These are phyloP conservation scores for Cyprinodon diabolis DNA, from an alignment of 2,797 vertebrate species.

Conservation along the genomic window DNA sequence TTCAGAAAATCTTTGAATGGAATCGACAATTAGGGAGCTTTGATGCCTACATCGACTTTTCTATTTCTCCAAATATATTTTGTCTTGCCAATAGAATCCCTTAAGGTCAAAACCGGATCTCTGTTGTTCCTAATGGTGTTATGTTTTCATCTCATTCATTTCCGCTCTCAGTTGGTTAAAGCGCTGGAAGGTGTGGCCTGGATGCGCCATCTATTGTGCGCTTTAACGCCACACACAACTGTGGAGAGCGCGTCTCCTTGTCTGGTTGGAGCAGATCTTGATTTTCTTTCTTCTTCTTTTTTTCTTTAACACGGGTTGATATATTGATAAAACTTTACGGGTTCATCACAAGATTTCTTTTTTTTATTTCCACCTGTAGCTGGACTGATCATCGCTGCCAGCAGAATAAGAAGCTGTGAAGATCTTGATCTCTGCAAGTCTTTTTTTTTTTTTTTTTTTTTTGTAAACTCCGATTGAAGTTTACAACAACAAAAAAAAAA, in stretches of 20 bases:
- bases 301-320: background rate
- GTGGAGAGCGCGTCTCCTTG: background rate
- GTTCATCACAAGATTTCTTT: background rate
- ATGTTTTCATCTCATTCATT: constrained; percentile 1
- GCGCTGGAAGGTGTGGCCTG: constrained; percentile 74
- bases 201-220: constrained; percentile 47
- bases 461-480: constrained; percentile 35
- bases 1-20: background rate
- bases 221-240: constrained; percentile 38
- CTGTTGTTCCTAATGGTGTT: background rate
- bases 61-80: too few species aligned
- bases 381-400: constrained; percentile 1
- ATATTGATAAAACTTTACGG: background rate
- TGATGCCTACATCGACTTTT: background rate
- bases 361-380: constrained; percentile 51
- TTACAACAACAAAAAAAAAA: background rate
- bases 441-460: background rate
- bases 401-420: background rate
- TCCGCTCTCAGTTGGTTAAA: constrained; percentile 58
- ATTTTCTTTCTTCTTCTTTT: background rate
- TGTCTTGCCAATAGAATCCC: too few species aligned
- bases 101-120: background rate
- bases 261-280: background rate
- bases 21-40: background rate
- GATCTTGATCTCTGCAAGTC: background rate